phyloP scores from a whole-genome alignment of 2,113 vertebrate species.

The Chaetodon auriga region DNA sequence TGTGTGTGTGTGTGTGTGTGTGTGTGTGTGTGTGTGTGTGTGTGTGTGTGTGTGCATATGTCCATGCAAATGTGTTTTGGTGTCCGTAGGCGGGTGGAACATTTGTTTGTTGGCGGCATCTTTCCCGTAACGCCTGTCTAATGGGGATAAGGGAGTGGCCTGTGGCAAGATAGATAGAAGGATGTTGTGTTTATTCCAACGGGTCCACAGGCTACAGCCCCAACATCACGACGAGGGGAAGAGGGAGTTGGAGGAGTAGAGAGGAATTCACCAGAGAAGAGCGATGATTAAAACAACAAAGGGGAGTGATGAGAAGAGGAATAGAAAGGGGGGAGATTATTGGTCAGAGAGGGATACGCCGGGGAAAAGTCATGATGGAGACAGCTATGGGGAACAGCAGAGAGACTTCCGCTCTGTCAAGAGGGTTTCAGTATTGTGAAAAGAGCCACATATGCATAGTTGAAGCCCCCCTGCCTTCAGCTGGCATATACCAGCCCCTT shows the following conservation, averaged over 20 bases:
- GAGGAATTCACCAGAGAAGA: slow-evolving; percentile 35
- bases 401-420: slow-evolving; percentile 29
- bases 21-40: slow-evolving; percentile 4
- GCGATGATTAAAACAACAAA: slow-evolving; percentile 67
- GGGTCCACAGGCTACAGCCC: slow-evolving; percentile 51
- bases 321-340: slow-evolving; percentile 40
- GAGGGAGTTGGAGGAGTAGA: slow-evolving; percentile 6
- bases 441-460: slow-evolving; percentile 34
- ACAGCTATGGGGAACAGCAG: slow-evolving; percentile 19
- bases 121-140: slow-evolving; percentile 66
- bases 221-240: slow-evolving; percentile 43
- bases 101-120: slow-evolving; percentile 66
- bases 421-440: slow-evolving; percentile 41
- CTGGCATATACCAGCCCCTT: slow-evolving; percentile 22
- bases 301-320: slow-evolving; percentile 31
- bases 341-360: background rate
- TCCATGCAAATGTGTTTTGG: slow-evolving; percentile 32
- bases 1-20: slow-evolving; percentile 9
- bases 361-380: slow-evolving; percentile 44
- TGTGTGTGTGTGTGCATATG: slow-evolving; percentile 10
- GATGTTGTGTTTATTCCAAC: slow-evolving; percentile 65
- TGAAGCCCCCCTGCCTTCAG: slow-evolving; percentile 38
- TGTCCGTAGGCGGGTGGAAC: slow-evolving; percentile 62
- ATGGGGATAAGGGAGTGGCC: slow-evolving; percentile 73
- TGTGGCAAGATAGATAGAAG: slow-evolving; percentile 61